Evolutionary conservation across 2,797 vertebrate species (phyloP).

Genomic region (Emys orbicularis): DNA sequence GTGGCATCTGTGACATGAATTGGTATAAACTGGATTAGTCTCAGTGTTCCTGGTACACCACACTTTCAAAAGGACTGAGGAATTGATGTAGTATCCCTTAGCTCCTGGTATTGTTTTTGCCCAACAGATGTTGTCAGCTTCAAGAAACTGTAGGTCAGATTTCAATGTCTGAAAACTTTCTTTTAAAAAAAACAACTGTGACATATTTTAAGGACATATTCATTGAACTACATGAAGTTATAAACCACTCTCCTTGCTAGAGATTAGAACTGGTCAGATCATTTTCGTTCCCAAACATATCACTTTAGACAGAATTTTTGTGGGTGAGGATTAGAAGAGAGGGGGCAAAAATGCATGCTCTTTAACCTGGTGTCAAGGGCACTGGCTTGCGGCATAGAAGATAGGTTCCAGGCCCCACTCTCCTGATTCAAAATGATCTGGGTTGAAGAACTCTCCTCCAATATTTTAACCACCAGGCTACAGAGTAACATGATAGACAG

Average conservation of each 20-base stretch:
- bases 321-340: neutral
- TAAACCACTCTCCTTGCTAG: neutral
- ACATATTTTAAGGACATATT: neutral
- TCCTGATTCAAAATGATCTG: neutral
- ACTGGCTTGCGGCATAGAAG: neutral
- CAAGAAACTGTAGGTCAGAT: neutral
- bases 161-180: neutral
- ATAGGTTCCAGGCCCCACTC: neutral
- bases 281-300: neutral
- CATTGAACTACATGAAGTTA: neutral
- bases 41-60: neutral
- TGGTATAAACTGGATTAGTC: neutral
- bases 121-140: neutral
- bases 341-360: neutral
- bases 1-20: neutral
- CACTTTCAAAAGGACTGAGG: neutral
- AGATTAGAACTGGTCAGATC: too few relatives aligned
- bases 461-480: fast-evolving
- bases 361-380: neutral
- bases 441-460: neutral
- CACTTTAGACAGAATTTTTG: neutral
- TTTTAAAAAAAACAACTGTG: neutral
- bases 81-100: neutral
- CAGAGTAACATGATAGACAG: neutral
- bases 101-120: neutral